A percentile compares a stretch with the other conserved stretches of the same genome.
Evolutionary conservation across 2,888 invertebrate genomes (phyloP).

Genomic region (Rhingia rostrata): DNA sequence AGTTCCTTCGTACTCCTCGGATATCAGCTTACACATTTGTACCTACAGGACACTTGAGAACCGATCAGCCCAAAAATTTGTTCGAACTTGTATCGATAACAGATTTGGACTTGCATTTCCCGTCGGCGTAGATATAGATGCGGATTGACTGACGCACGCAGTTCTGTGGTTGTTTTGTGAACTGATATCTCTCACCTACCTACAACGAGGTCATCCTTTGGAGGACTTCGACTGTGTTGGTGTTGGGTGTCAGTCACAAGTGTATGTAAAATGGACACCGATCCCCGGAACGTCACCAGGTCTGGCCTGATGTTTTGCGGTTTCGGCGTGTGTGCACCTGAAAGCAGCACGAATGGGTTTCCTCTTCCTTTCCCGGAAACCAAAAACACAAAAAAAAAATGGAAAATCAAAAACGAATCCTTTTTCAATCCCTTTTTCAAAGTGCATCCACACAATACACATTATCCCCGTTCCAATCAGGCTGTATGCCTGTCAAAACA

Average conservation of each 20-base stretch:
- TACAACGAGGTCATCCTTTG: slow-evolving; percentile 51
- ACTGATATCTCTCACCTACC: slow-evolving; percentile 50
- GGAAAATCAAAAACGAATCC: slow-evolving; percentile 56
- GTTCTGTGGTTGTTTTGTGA: slow-evolving; percentile 55
- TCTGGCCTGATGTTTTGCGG: slow-evolving; percentile 73
- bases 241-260: slow-evolving; percentile 57
- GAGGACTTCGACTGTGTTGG: slow-evolving; percentile 26
- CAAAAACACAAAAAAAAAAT: slow-evolving; percentile 50
- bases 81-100: slow-evolving; percentile 71
- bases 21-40: slow-evolving; percentile 62
- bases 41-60: slow-evolving; percentile 68
- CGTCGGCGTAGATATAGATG: slow-evolving; percentile 5
- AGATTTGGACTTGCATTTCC: slow-evolving; percentile 70
- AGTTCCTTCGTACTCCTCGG: slow-evolving; percentile 67
- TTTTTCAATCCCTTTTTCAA: slow-evolving; percentile 54
- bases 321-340: slow-evolving; percentile 71
- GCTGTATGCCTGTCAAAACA: slow-evolving; percentile 65
- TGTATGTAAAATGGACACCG: slow-evolving; percentile 17
- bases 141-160: slow-evolving; percentile 42
- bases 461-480: slow-evolving; percentile 22
- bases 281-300: slow-evolving; percentile 47
- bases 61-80: slow-evolving; percentile 67
- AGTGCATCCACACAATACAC: slow-evolving; percentile 1
- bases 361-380: slow-evolving; percentile 58
- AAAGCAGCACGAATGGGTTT: slow-evolving; percentile 32